phyloP scores from a whole-genome alignment of 2,113 vertebrate species.

The Archilochus colubris region DNA sequence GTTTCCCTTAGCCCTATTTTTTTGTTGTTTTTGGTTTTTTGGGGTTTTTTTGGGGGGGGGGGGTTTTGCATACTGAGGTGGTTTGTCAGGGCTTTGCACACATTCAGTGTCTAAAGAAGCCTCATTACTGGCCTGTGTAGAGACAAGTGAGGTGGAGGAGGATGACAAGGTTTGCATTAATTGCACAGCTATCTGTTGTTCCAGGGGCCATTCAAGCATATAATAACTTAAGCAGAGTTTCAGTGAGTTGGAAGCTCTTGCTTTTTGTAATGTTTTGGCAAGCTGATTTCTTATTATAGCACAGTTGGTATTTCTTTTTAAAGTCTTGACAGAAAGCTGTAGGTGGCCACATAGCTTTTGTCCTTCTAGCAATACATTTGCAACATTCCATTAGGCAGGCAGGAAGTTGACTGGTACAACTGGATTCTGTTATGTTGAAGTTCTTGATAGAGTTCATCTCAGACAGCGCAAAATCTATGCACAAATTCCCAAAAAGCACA shows the following conservation, averaged over 20 bases:
- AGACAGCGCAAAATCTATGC: not conserved
- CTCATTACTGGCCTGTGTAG: conserved; percentile 71
- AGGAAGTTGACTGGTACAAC: not conserved
- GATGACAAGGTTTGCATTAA: conserved; percentile 74
- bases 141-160: conserved; percentile 64
- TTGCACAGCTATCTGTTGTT: conserved; percentile 74
- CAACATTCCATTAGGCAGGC: not conserved
- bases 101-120: conserved; percentile 29
- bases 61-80: conserved; percentile 26
- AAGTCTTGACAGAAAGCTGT: conserved; percentile 65
- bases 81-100: conserved; percentile 61
- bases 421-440: not conserved
- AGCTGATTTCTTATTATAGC: conserved; percentile 68
- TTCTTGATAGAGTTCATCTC: not conserved
- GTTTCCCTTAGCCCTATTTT: not conserved
- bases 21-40: no score
- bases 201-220: conserved; percentile 67
- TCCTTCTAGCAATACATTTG: not conserved
- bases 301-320: conserved; percentile 62
- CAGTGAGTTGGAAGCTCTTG: conserved; percentile 68
- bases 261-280: conserved; percentile 62
- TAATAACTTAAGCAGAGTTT: conserved; percentile 76
- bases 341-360: conserved; percentile 41
- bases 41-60: no score
- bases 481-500: not conserved